Evolutionary conservation across 2,888 invertebrate species (phyloP).

Genomic region (Amphipoea oculea): DNA sequence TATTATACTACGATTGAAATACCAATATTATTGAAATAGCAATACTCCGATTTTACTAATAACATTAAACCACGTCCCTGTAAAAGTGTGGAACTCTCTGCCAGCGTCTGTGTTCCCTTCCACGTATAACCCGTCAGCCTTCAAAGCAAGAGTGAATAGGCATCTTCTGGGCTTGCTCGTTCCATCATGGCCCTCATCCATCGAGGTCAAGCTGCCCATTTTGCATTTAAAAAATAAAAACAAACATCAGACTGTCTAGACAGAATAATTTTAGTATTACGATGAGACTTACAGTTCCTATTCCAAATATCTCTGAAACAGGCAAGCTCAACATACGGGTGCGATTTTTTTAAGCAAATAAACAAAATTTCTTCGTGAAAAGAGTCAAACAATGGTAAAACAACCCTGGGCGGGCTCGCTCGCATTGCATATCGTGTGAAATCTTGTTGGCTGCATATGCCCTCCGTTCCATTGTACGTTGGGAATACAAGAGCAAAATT

Average conservation of each 20-base stretch:
- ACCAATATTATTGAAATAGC: background rate
- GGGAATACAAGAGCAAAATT: slow-evolving; percentile 80
- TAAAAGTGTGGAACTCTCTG: background rate
- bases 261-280: background rate
- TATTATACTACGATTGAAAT: background rate
- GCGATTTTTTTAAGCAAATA: slow-evolving; percentile 52
- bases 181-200: background rate
- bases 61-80: background rate
- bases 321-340: background rate
- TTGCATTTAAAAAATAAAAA: background rate
- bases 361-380: slow-evolving; percentile 61
- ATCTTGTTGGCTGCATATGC: slow-evolving; percentile 70
- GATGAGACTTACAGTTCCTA: background rate
- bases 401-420: slow-evolving; percentile 65
- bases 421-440: slow-evolving; percentile 76
- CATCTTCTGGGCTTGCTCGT: background rate
- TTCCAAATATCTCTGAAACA: background rate
- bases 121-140: background rate
- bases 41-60: background rate
- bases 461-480: slow-evolving; percentile 76
- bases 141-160: background rate
- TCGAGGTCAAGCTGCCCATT: background rate
- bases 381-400: slow-evolving; percentile 68
- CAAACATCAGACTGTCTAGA: background rate
- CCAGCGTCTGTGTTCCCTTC: background rate